phyloP scores from a whole-genome alignment of 2,888 invertebrate species.

The Molorchus minor region DNA sequence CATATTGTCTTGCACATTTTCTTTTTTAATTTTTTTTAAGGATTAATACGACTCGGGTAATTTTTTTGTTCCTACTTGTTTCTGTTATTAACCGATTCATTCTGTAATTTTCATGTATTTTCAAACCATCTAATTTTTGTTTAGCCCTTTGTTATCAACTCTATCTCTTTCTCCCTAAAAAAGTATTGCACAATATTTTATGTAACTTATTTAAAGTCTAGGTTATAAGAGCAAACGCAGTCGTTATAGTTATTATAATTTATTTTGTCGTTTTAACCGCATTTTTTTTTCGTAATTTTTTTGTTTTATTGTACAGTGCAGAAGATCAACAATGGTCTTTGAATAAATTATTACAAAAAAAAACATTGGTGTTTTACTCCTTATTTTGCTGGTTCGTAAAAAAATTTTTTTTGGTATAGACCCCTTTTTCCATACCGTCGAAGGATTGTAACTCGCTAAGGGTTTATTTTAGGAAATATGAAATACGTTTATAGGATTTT shows the following conservation, averaged over 20 bases:
- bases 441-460: too few relatives aligned
- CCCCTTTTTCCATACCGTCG: too few relatives aligned
- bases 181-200: slow-evolving; percentile 26
- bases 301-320: slow-evolving; percentile 10
- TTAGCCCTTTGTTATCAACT: neutral
- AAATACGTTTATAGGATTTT: too few relatives aligned
- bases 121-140: slow-evolving; percentile 10
- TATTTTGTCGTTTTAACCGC: slow-evolving; percentile 14
- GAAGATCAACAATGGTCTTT: too few relatives aligned
- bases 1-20: neutral
- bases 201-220: slow-evolving; percentile 28
- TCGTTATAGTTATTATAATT: slow-evolving; percentile 19
- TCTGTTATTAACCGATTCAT: neutral
- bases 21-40: slow-evolving; percentile 3
- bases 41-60: slow-evolving; percentile 16
- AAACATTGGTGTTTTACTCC: too few relatives aligned
- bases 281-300: slow-evolving; percentile 7
- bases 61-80: neutral
- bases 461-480: too few relatives aligned
- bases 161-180: slow-evolving; percentile 13
- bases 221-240: slow-evolving; percentile 12
- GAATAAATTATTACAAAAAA: too few relatives aligned
- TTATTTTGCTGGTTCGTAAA: too few relatives aligned
- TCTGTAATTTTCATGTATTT: slow-evolving; percentile 12
- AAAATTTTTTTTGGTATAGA: too few relatives aligned